Evolutionary conservation across 2,113 vertebrate genomes (phyloP).

Genomic region (Hemiscyllium ocellatum): DNA sequence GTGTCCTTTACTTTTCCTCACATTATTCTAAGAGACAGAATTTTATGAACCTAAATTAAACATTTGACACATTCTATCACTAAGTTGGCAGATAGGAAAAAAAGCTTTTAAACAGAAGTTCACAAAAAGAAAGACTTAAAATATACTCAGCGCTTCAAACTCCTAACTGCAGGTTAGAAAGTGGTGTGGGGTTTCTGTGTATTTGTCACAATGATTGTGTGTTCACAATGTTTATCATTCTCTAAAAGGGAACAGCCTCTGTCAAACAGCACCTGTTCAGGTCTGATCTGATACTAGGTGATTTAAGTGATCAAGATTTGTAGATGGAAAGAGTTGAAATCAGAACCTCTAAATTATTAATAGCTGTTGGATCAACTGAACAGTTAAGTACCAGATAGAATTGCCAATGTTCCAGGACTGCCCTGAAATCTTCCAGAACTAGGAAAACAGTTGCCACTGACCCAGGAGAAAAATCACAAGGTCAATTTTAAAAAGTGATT

Average conservation of each 20-base stretch:
- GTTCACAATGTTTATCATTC: neutral
- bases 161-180: neutral
- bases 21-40: neutral
- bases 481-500: neutral
- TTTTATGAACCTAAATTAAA: neutral
- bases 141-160: neutral
- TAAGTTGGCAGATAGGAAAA: neutral
- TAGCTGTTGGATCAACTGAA: neutral
- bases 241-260: neutral
- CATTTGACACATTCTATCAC: neutral
- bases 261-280: constrained; percentile 17
- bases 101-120: neutral
- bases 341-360: neutral
- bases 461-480: neutral
- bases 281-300: neutral
- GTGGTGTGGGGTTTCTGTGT: neutral
- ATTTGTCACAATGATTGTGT: neutral
- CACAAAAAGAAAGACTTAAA: neutral
- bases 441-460: neutral
- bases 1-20: neutral
- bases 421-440: neutral
- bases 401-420: neutral
- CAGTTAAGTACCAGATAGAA: neutral
- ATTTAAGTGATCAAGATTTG: neutral
- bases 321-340: constrained; percentile 17